A percentile compares a stretch with the other conserved stretches of the same genome.
Evolutionary conservation across 1,140 invertebrate genomes (phyloP).

Genomic region (Drosophila carrolli): DNA sequence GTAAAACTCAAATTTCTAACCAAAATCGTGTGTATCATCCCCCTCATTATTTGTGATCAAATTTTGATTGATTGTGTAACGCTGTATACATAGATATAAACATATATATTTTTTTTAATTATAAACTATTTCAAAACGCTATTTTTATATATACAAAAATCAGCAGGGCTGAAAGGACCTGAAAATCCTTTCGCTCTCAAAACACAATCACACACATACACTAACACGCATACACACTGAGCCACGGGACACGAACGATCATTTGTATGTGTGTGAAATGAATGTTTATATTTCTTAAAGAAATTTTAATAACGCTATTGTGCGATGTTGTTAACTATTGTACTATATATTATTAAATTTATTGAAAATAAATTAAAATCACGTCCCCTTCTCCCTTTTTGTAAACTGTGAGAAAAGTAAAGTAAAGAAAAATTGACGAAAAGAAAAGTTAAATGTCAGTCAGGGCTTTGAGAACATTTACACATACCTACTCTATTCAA

Average conservation of each 20-base stretch:
- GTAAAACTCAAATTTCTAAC: slow-evolving; percentile 6
- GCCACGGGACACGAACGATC: slow-evolving; percentile 57
- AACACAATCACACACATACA: slow-evolving; percentile 33
- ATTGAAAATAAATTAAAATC: slow-evolving; percentile 65
- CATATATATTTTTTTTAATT: slow-evolving; percentile 58
- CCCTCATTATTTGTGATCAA: slow-evolving; percentile 46
- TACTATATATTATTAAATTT: slow-evolving; percentile 74
- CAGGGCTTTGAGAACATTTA: slow-evolving; percentile 52
- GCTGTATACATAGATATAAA: slow-evolving; percentile 40
- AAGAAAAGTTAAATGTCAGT: slow-evolving; percentile 24
- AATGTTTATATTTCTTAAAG: slow-evolving; percentile 85
- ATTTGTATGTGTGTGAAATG: slow-evolving; percentile 77
- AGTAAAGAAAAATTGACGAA: slow-evolving; percentile 14
- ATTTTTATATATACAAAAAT: slow-evolving; percentile 65
- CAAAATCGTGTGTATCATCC: slow-evolving; percentile 18
- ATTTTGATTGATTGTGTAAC: slow-evolving; percentile 42
- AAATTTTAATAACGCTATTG: slow-evolving; percentile 84
- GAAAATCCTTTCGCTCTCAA: slow-evolving; percentile 16
- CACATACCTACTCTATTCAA: slow-evolving; percentile 36
- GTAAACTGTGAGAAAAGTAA: slow-evolving; percentile 34
- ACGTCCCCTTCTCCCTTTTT: slow-evolving; percentile 39
- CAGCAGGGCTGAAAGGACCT: slow-evolving; percentile 16
- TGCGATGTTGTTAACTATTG: slow-evolving; percentile 84
- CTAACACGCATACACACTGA: slow-evolving; percentile 28
- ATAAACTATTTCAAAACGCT: slow-evolving; percentile 63